These are phyloP conservation scores for Meloe dianella DNA, from an alignment of 2,888 invertebrate species.

Conservation along the genomic window DNA sequence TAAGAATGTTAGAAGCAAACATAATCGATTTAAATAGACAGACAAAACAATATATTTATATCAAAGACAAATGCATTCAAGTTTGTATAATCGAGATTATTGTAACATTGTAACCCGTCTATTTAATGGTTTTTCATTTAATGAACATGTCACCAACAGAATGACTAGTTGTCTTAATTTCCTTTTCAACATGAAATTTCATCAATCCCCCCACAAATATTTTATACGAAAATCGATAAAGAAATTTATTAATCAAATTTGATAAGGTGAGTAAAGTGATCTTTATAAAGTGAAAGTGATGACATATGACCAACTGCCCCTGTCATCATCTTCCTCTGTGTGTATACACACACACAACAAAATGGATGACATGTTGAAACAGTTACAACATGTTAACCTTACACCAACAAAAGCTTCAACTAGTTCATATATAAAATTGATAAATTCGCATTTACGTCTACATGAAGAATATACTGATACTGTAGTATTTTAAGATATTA, in stretches of 20 bases:
- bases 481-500: no score
- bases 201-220: no score
- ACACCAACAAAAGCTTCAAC: background rate
- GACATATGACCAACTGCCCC: constrained; percentile 1
- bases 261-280: constrained; percentile 4
- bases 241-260: background rate
- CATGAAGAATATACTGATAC: no score
- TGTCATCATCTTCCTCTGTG: background rate
- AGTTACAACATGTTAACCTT: background rate
- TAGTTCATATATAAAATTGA: background rate
- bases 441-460: background rate
- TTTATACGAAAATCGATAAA: background rate
- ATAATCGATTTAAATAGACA: constrained; percentile 2
- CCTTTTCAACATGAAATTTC: constrained; percentile 40
- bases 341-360: background rate
- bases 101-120: constrained; percentile 33
- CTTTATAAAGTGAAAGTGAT: constrained; percentile 3
- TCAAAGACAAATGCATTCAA: constrained; percentile 41
- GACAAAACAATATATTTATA: constrained; percentile 42
- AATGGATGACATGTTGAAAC: background rate
- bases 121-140: constrained; percentile 37
- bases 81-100: constrained; percentile 45
- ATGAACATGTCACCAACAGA: constrained; percentile 52
- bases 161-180: constrained; percentile 53
- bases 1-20: background rate